phyloP scores from a whole-genome alignment of 64 coral and sea anemone species.

The Actinia equina region DNA sequence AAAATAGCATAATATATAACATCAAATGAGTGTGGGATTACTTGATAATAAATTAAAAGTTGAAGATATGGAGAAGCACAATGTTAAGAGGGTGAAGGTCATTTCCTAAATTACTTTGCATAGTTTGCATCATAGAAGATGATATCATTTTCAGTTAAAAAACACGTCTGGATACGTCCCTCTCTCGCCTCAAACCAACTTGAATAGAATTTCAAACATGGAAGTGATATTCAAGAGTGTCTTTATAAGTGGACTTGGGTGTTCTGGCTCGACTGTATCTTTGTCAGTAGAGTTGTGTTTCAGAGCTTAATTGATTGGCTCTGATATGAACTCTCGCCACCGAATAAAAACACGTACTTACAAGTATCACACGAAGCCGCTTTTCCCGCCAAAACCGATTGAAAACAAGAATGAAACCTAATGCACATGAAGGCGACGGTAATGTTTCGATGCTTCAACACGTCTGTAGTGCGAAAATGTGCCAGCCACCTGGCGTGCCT shows the following conservation, averaged over 20 bases:
- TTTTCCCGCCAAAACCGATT: constrained; percentile 1
- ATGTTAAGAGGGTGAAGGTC: constrained; percentile 14
- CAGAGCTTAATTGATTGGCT: not conserved
- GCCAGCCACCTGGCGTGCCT: not conserved
- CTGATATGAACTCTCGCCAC: not conserved
- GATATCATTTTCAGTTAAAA: not conserved
- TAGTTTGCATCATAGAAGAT: not conserved
- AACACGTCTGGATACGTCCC: constrained; percentile 13
- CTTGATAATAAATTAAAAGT: constrained; percentile 9
- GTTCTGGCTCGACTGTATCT: not conserved
- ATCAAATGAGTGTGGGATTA: not conserved
- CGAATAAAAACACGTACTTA: constrained; percentile 6
- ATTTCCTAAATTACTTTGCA: constrained; percentile 10
- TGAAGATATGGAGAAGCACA: not conserved
- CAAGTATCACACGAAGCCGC: not conserved
- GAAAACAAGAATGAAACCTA: not conserved
- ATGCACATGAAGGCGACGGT: not conserved
- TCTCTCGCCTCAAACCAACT: constrained; percentile 8
- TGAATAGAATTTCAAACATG: constrained; percentile 21
- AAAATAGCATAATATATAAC: not conserved
- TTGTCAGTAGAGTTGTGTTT: not conserved
- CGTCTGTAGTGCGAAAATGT: not conserved
- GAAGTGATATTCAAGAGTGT: constrained; percentile 8
- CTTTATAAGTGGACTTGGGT: not conserved
- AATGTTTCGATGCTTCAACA: constrained; percentile 4